Conservation (phyloP, 2,113 vertebrate species). For the Cisticola juncidis region DNA sequence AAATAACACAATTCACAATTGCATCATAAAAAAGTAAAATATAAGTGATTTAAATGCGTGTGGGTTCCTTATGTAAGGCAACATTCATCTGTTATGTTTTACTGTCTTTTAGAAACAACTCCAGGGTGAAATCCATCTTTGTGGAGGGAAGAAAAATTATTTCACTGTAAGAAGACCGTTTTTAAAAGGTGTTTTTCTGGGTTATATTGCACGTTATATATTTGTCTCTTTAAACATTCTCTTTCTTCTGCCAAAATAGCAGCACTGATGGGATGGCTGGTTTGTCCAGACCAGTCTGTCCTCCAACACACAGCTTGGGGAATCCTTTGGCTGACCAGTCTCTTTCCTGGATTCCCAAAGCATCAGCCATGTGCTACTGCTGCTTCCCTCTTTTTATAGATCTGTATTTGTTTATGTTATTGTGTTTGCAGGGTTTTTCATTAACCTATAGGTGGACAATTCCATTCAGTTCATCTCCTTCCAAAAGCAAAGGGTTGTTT, state of each 20-base stretch:
- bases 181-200: not conserved
- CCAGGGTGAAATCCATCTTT: slow-evolving; percentile 36
- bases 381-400: not conserved
- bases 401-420: not conserved
- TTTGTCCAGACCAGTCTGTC: not conserved
- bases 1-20: slow-evolving; percentile 69
- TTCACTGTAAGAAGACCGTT: not conserved
- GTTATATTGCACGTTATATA: not conserved
- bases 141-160: not conserved
- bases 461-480: not conserved
- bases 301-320: fast-evolving
- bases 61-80: slow-evolving; percentile 58
- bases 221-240: not conserved
- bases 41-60: slow-evolving; percentile 71
- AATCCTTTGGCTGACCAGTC: not conserved
- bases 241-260: not conserved
- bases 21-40: slow-evolving; percentile 71
- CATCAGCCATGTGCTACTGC: not conserved
- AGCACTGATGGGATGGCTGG: not conserved
- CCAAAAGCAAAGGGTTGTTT: not conserved
- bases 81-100: slow-evolving; percentile 59
- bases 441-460: not conserved
- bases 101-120: slow-evolving; percentile 37
- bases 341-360: not conserved
- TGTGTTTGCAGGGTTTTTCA: not conserved